Percentiles rank a stretch among this genome's conserved stretches.
phyloP scores from a whole-genome alignment of 2,113 vertebrate genomes.

The Semnornis frantzii region DNA sequence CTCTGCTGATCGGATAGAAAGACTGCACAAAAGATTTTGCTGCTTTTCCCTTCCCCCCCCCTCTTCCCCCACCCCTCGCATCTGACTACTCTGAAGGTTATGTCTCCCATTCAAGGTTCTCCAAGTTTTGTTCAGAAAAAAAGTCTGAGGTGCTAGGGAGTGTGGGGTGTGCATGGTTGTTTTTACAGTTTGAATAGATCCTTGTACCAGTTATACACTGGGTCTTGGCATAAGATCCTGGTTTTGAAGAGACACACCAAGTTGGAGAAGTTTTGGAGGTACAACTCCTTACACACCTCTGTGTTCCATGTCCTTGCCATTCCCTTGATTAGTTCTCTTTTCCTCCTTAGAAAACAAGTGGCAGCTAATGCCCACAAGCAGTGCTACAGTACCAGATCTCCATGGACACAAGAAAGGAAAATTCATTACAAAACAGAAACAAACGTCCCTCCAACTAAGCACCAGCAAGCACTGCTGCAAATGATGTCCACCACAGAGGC shows the following conservation, averaged over 20 bases:
- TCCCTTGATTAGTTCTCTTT: background rate
- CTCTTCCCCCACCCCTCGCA: too few species aligned
- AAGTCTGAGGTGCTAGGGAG: background rate
- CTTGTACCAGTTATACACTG: background rate
- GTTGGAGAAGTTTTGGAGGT: background rate
- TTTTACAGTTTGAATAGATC: background rate
- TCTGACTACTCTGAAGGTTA: background rate
- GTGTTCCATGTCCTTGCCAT: background rate
- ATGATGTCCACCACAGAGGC: background rate
- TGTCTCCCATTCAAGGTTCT: background rate
- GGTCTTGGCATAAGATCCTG: background rate
- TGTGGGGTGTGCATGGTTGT: accelerated
- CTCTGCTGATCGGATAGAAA: background rate
- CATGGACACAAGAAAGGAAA: background rate
- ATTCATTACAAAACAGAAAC: background rate
- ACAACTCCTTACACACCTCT: background rate
- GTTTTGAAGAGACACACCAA: background rate
- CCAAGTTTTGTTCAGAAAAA: background rate
- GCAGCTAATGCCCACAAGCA: background rate
- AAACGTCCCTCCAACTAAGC: background rate
- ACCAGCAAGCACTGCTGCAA: background rate
- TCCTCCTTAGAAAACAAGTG: background rate
- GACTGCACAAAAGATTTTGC: background rate
- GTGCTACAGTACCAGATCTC: background rate
- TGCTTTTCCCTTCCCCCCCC: too few species aligned